Evolutionary conservation across 2,797 vertebrate species (phyloP), one percentile per base, ranked within the genome.

Genomic region (Trachops cirrhosus): DNA sequence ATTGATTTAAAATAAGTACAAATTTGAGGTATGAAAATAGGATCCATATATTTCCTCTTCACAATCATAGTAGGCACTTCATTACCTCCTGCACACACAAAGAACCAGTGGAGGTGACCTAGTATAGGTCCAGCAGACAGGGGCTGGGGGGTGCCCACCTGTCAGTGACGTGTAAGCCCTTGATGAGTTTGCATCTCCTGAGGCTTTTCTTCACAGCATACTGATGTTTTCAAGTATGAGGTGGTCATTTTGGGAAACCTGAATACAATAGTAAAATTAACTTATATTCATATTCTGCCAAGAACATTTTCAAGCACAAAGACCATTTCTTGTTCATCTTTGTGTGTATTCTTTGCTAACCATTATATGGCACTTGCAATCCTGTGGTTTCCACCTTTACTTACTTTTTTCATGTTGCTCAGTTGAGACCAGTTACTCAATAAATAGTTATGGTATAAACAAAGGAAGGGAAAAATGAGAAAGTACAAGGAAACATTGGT

Each of bases 1-100:
- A 32, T 14, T 91, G 44, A 78, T 19, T 94, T 91, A 77, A 93
- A 97, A 39, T 73, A 77, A 95, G 41, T 22, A 37, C 79, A 67
- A 2, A 78, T 80, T 94, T n/a, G 14, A 32, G 11, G 14, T 64
- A 29, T 29, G 22, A 19, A 86, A 78, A 74, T 18, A 44, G 24
- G 9, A 37, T 12, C n/a, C 34, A 41, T 87, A 19, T 39, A 32
- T 75, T 92, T 79, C 34, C 57, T 87, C 29, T 96, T 90, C 34
- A 68, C 2, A 21, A 12, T 59, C 46, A 54, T 0, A n/a, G 32
- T 8, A 44, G 71, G 62, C 5, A 24, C 22, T n/a, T 74, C 1
- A 34, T 67, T 48, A 19, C 4, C 26, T 39, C 37, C 9, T 68
- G 3, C 0, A 0, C 12, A 59, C 26, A 12, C 21, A 16, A 18